phyloP scores from a whole-genome alignment of 2,888 invertebrate species.

The Phortica okadai region DNA sequence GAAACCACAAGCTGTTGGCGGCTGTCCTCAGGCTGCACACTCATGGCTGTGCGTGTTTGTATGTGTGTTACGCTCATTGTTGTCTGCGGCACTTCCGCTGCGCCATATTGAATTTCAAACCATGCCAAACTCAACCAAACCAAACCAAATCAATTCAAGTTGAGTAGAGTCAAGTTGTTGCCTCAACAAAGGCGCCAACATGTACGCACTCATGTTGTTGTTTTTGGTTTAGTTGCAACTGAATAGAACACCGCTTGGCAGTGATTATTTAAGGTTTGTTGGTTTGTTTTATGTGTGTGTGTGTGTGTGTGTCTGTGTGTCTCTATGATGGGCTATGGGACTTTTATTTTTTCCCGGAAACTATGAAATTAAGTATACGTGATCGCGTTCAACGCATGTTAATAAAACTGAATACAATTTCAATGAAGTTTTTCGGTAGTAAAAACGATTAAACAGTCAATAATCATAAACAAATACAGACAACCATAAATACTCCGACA shows the following conservation, averaged over 20 bases:
- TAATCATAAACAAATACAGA: slow-evolving; percentile 7
- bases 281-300: neutral
- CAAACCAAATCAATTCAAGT: neutral
- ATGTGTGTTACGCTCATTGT: neutral
- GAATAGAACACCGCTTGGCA: neutral
- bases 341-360: neutral
- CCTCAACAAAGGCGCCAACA: neutral
- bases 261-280: neutral
- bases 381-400: no score
- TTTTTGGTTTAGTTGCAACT: neutral
- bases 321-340: no score
- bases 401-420: no score
- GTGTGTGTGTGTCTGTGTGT: neutral
- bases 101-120: neutral
- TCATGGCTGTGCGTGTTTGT: neutral
- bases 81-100: slow-evolving; percentile 12
- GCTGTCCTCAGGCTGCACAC: neutral
- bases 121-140: neutral
- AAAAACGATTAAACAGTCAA: slow-evolving; percentile 15
- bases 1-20: slow-evolving; percentile 68
- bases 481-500: neutral
- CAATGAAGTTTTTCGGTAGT: neutral
- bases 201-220: neutral
- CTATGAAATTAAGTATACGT: no score
- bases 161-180: neutral